These are phyloP conservation scores for Euclidia mi DNA, from an alignment of 2,888 invertebrate genomes.

Conservation along the genomic window DNA sequence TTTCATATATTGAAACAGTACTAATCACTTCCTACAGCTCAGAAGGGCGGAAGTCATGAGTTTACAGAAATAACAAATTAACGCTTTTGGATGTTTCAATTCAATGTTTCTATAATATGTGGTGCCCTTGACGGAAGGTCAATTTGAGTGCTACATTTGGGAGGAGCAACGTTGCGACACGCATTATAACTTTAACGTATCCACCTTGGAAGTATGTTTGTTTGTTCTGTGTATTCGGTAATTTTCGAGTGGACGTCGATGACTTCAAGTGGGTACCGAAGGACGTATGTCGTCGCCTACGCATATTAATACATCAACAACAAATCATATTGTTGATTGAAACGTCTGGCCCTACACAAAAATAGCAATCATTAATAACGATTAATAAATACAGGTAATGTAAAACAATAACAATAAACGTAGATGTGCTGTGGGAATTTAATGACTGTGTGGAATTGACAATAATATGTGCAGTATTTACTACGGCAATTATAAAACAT, in stretches of 20 bases:
- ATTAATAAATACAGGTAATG: slow-evolving; percentile 10
- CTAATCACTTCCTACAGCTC: slow-evolving; percentile 88
- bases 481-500: slow-evolving; percentile 4
- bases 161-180: slow-evolving; percentile 77
- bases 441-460: slow-evolving; percentile 13
- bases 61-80: slow-evolving; percentile 86
- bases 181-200: slow-evolving; percentile 74
- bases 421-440: slow-evolving; percentile 18
- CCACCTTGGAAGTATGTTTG: slow-evolving; percentile 67
- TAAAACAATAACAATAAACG: slow-evolving; percentile 15
- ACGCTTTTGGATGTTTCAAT: slow-evolving; percentile 79
- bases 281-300: slow-evolving; percentile 72
- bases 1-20: slow-evolving; percentile 79
- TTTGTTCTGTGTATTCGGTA: slow-evolving; percentile 79
- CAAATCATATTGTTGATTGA: slow-evolving; percentile 47
- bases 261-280: slow-evolving; percentile 77
- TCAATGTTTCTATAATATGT: slow-evolving; percentile 67
- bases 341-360: slow-evolving; percentile 37
- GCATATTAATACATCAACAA: slow-evolving; percentile 54
- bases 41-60: slow-evolving; percentile 87
- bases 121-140: slow-evolving; percentile 84
- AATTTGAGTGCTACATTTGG: slow-evolving; percentile 72
- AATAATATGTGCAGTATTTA: slow-evolving; percentile 20
- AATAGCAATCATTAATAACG: slow-evolving; percentile 35
- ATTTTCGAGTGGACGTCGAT: slow-evolving; percentile 80